Conservation (phyloP, 1,140 invertebrate genomes). For the Drosophila kanapiae region DNA sequence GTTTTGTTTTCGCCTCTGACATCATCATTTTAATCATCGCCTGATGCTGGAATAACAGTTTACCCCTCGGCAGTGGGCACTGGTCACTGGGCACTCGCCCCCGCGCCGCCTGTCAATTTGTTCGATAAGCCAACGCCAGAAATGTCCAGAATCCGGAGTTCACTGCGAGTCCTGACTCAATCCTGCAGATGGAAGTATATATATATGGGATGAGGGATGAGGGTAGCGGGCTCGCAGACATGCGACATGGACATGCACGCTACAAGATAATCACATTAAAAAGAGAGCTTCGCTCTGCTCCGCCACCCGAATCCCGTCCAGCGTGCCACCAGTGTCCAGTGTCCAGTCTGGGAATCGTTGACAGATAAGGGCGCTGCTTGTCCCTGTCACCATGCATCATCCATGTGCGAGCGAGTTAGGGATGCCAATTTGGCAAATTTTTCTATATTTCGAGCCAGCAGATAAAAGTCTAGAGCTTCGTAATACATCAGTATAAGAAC, state of each 20-base stretch:
- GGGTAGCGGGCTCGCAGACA: conserved; percentile 38
- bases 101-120: conserved; percentile 66
- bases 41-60: conserved; percentile 52
- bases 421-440: conserved; percentile 33
- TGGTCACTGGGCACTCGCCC: conserved; percentile 7
- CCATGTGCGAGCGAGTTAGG: conserved; percentile 6
- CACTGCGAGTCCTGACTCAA: conserved; percentile 7
- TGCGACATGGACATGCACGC: conserved; percentile 77
- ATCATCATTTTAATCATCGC: conserved; percentile 82
- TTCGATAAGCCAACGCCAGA: conserved; percentile 66
- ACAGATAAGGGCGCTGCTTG: conserved; percentile 55
- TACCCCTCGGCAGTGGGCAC: conserved; percentile 14
- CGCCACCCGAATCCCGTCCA: conserved; percentile 25
- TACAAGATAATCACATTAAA: conserved; percentile 84
- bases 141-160: conserved; percentile 35
- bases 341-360: conserved; percentile 60
- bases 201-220: conserved; percentile 5
- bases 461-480: too few species aligned
- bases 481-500: too few species aligned
- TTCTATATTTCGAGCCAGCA: background rate
- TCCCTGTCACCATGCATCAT: conserved; percentile 51
- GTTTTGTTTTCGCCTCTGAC: conserved; percentile 62
- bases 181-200: conserved; percentile 5
- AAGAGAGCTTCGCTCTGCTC: conserved; percentile 48
- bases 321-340: conserved; percentile 12